These are phyloP conservation scores for Ramphastos sulfuratus DNA, from an alignment of 2,113 vertebrate genomes.

Conservation along the genomic window DNA sequence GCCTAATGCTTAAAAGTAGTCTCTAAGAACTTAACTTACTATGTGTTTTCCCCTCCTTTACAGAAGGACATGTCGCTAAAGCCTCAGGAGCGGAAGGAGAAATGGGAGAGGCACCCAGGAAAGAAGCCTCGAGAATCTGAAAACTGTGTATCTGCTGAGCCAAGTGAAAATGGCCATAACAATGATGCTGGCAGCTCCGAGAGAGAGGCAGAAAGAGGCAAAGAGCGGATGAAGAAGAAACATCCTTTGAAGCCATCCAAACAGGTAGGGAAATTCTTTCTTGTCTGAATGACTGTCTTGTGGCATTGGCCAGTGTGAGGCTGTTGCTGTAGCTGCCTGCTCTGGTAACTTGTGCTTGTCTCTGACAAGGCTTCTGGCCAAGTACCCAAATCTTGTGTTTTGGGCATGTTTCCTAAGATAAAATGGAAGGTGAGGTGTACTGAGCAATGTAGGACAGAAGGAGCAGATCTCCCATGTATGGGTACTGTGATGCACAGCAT, in stretches of 20 bases:
- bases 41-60: neutral
- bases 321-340: neutral
- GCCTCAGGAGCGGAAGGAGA: constrained; percentile 88
- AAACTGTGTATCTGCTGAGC: constrained; percentile 83
- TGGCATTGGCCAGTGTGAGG: neutral
- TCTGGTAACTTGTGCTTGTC: neutral
- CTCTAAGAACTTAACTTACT: neutral
- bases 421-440: neutral
- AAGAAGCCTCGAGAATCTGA: constrained; percentile 89
- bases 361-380: neutral
- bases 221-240: constrained; percentile 89
- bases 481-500: rapidly evolving
- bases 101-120: constrained; percentile 79
- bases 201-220: constrained; percentile 86
- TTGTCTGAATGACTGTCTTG: rapidly evolving
- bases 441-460: neutral
- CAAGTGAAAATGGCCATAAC: constrained; percentile 87
- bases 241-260: constrained; percentile 89
- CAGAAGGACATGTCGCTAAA: constrained; percentile 90
- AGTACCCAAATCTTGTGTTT: neutral
- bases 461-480: neutral
- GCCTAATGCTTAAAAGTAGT: neutral
- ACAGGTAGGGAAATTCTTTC: constrained; percentile 80
- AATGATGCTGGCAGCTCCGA: constrained; percentile 80
- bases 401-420: neutral